A percentile compares a stretch with the other conserved stretches of the same genome.
Conservation (phyloP, 2,113 vertebrate genomes). For the Tenebrosternarchus preto region DNA sequence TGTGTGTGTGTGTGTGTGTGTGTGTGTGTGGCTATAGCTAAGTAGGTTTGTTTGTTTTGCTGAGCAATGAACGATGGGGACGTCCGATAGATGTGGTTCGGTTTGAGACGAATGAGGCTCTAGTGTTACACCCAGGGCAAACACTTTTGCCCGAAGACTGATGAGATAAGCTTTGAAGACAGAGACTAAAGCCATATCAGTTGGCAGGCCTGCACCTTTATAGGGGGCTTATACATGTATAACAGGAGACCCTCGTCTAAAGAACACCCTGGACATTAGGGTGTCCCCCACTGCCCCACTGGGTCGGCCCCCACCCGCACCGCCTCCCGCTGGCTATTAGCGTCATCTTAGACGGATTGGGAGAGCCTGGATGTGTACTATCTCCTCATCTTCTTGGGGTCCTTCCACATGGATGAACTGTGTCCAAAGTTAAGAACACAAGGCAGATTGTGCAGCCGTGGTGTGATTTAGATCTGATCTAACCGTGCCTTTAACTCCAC, state of each 20-base stretch:
- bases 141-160: constrained; percentile 60
- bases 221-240: constrained; percentile 10
- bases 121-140: constrained; percentile 71
- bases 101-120: constrained; percentile 55
- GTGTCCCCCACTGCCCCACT: background rate
- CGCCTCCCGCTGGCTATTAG: constrained; percentile 37
- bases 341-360: constrained; percentile 45
- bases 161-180: constrained; percentile 50
- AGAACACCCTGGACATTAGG: background rate
- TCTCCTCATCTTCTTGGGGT: constrained; percentile 31
- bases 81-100: constrained; percentile 47
- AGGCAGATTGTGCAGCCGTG: constrained; percentile 28
- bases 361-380: constrained; percentile 1
- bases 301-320: constrained; percentile 15
- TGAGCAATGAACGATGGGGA: constrained; percentile 74
- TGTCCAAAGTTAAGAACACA: constrained; percentile 39
- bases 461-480: constrained; percentile 48
- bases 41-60: constrained; percentile 70
- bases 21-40: constrained; percentile 53
- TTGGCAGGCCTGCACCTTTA: constrained; percentile 35
- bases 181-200: constrained; percentile 38
- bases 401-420: constrained; percentile 16
- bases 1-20: constrained; percentile 43
- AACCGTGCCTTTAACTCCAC: constrained; percentile 35
- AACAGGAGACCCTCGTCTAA: constrained; percentile 24